Evolutionary conservation across 53 echinoderm and acorn worm genomes (phyloP).

Genomic region (Henricia sp.): DNA sequence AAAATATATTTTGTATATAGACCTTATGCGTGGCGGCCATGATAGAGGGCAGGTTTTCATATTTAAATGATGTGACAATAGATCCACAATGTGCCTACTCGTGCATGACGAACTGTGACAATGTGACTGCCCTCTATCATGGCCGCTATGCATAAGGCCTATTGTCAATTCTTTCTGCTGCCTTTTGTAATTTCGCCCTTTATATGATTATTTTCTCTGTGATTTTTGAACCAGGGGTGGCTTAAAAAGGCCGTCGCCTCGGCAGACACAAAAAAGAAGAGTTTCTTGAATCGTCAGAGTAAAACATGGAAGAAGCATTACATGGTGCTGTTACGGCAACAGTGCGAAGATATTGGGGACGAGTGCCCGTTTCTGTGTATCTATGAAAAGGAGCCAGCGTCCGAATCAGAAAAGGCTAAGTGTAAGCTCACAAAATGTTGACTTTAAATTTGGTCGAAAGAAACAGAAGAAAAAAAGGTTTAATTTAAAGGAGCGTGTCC

Average conservation of each 20-base stretch:
- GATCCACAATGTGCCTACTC: no score
- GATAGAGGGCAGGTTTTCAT: no score
- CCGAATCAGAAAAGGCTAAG: conserved; percentile 75
- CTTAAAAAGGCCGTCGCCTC: conserved; percentile 76
- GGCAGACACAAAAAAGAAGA: conserved; percentile 82
- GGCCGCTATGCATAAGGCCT: no score
- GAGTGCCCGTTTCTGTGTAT: conserved; percentile 72
- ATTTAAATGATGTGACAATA: no score
- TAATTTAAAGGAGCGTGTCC: not conserved
- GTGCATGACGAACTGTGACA: no score
- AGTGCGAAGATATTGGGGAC: conserved; percentile 58
- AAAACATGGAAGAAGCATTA: conserved; percentile 84
- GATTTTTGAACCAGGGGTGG: conserved; percentile 71
- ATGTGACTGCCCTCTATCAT: no score
- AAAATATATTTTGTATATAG: no score
- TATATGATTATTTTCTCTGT: not conserved
- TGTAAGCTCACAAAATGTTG: no score
- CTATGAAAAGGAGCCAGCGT: conserved; percentile 80
- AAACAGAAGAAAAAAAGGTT: not conserved
- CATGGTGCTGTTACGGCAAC: conserved; percentile 70
- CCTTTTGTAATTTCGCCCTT: no score
- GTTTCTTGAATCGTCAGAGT: conserved; percentile 74
- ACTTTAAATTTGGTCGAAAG: no score
- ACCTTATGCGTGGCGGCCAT: no score
- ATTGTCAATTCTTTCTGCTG: no score